Evolutionary conservation across 2,797 vertebrate species (phyloP), one percentile per base, ranked within the genome.

Genomic region (Takifugu rubripes): DNA sequence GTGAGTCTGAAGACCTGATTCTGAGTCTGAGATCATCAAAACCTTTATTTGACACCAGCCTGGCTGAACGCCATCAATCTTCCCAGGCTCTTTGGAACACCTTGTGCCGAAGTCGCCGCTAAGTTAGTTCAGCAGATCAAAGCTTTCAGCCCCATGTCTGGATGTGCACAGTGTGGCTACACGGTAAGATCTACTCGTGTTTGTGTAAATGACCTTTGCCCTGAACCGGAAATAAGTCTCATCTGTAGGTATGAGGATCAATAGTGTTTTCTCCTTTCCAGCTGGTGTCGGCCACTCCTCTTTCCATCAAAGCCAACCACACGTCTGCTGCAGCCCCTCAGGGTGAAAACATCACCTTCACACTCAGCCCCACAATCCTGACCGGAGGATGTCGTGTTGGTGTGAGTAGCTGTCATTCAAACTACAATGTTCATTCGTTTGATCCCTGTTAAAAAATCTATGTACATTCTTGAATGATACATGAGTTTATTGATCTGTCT

Each of bases 281-380:
- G 84, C 69, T 87, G 0, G 15, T 78, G 40, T 60, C 59, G 6
- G 64, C 55, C 27, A 54, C 27, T 3, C 10, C 57, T 43, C 0
- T 1, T 1, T 3, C 0, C 0, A 59, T 84, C 57, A 48, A 24
- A 7, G 76, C 78, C 31, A 79, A 76, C 65, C 84, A 84, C 75
- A 70, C 68, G 0, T 81, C 79, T 1, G 0, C 1, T 3, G 74
- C 75, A 8, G 61, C 63, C 25, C 46, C 74, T 8, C 50, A 49
- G 12, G 56, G 50, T 1, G 77, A 85, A 62, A 66, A 33, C 33
- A 50, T 85, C 48, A 69, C 29, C 14, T 25, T 84, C 27, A 17
- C 40, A 0, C 21, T 82, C 21, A 67, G 1, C 11, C 3, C 66
- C 49, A 77, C 64, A 16, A 0, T 54, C 1, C 25, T 59, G 58